Base-by-base conservation (phyloP, 2,797 vertebrate species). In the Trachops cirrhosus region DNA sequence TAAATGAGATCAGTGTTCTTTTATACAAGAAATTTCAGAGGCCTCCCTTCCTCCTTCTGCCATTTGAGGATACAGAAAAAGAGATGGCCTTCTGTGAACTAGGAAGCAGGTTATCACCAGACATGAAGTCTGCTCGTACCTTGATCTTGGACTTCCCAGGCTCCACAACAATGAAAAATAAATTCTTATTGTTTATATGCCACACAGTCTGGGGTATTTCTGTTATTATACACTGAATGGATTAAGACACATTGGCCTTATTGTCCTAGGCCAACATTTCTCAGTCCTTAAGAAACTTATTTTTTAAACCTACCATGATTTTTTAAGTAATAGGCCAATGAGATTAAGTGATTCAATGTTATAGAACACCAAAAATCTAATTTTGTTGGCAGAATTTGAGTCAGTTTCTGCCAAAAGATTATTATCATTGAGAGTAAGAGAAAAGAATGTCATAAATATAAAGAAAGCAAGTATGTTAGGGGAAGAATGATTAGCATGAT, bases 301-400 rank as follows among this genome's bases (percentile, higher is more conserved):
- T 82, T 78, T 82, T 82, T 78, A 12, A 18, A 6, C 4, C 34
- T 83, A 77, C 7, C 18, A 14, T 44, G 5, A 22, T 57, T 88
- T 92, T 85, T 67, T 6, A n/a, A 80, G 62, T 86, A 59, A 86
- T 52, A 86, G 48, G 9, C 37, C 34, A 70, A 80, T 0, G 70
- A 82, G 5, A 82, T 86, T 29, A 73, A 85, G 54, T 71, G 32
- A 91, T 44, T 95, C 79, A 68, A 77, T 73, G 29, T 74, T 62
- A 95, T 10, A 78, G n/a, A 83, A 91, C 82, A n/a, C 39, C 64
- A 91, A 54, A 21, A 78, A 37, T 68, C n/a, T 86, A 77, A 85
- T 89, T 82, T 37, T 92, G 29, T 86, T 77, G 74, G 18, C 8
- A 93, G 41, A 91, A 83, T 86, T 83, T 88, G 52, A 93, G 26